Percentiles rank a stretch among this genome's conserved stretches.
phyloP scores from a whole-genome alignment of 2,113 vertebrate species.

The Leiothrix lutea region DNA sequence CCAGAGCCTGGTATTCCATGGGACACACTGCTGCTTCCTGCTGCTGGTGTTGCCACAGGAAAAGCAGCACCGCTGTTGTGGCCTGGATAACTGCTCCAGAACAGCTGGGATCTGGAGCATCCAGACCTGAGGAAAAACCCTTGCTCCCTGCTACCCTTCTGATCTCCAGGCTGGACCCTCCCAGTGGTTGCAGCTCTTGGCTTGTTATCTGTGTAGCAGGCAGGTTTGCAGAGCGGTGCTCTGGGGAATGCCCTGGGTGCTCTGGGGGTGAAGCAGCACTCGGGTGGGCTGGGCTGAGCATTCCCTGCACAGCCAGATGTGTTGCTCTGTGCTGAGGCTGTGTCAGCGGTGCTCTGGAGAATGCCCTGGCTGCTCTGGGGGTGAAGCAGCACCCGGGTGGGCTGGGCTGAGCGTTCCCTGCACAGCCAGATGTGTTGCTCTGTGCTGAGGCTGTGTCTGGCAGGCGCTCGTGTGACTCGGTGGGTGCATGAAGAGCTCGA shows the following conservation, averaged over 20 bases:
- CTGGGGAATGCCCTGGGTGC: background rate
- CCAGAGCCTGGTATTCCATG: background rate
- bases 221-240: background rate
- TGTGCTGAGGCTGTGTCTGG: background rate
- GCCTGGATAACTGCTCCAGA: background rate
- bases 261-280: background rate
- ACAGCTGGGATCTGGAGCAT: background rate
- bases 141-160: background rate
- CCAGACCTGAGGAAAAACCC: background rate
- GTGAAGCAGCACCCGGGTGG: background rate
- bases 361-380: background rate
- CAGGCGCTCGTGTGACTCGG: rapidly evolving
- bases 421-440: background rate
- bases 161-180: rapidly evolving
- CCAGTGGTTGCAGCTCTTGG: background rate
- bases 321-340: background rate
- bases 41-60: background rate
- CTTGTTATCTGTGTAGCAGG: background rate
- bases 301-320: background rate
- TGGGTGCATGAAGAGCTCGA: background rate
- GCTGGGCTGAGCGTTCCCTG: background rate
- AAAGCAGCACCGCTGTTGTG: rapidly evolving
- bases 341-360: rapidly evolving
- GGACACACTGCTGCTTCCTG: background rate
- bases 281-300: background rate